Evolutionary conservation across 1,140 invertebrate genomes (phyloP).

Genomic region (Psix sp.): DNA sequence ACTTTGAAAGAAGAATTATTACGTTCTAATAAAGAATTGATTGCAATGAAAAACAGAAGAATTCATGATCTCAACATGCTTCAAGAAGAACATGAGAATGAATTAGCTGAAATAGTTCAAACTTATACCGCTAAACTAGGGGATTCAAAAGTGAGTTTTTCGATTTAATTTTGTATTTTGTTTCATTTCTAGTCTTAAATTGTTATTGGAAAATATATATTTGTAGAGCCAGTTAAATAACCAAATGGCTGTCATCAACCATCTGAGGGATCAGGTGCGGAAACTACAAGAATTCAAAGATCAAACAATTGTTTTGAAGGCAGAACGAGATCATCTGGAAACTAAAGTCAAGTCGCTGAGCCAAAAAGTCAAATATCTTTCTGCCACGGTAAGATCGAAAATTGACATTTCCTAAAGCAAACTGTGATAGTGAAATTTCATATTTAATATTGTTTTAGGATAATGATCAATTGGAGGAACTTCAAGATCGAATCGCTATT

Average conservation of each 20-base stretch:
- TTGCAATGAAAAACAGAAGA: conserved; percentile 84
- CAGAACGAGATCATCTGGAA: conserved; percentile 80
- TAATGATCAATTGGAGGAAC: conserved; percentile 70
- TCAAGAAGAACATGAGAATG: conserved; percentile 86
- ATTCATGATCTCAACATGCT: conserved; percentile 86
- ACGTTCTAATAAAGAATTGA: conserved; percentile 81
- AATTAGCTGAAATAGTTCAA: conserved; percentile 78
- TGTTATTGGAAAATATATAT: conserved; percentile 4
- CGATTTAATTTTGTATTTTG: conserved; percentile 54
- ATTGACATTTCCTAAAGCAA: too few relatives aligned
- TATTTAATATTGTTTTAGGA: conserved; percentile 64
- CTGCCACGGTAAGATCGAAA: conserved; percentile 69
- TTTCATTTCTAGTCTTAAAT: neutral
- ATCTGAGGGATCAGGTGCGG: conserved; percentile 77
- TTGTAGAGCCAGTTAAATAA: conserved; percentile 74
- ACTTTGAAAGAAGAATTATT: conserved; percentile 80
- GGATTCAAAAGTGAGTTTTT: conserved; percentile 64
- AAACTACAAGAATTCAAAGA: conserved; percentile 77
- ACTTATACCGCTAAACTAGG: conserved; percentile 74
- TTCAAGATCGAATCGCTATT: conserved; percentile 75
- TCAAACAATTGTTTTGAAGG: conserved; percentile 77
- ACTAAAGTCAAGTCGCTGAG: conserved; percentile 73
- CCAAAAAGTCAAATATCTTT: conserved; percentile 74
- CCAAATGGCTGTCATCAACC: conserved; percentile 78
- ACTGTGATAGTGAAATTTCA: conserved; percentile 4